These are phyloP conservation scores for Dinocampus coccinellae DNA, from an alignment of 2,888 invertebrate species.

Conservation along the genomic window DNA sequence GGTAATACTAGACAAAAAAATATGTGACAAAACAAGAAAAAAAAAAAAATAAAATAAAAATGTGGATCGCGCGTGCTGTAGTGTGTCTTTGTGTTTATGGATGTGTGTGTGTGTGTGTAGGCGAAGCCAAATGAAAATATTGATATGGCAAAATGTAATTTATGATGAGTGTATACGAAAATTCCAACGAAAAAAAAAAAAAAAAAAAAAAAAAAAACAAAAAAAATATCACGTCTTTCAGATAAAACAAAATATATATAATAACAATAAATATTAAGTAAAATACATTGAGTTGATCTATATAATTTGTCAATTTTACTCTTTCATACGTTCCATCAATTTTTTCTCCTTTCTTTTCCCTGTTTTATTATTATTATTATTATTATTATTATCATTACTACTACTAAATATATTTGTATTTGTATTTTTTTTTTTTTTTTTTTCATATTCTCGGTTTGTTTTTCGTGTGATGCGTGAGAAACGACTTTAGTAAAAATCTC, in stretches of 20 bases:
- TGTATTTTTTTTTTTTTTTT: not conserved
- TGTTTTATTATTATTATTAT: no score
- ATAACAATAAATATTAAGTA: not conserved
- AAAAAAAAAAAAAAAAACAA: not conserved
- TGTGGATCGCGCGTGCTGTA: not conserved
- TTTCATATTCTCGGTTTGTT: not conserved
- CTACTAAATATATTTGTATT: no score
- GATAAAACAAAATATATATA: not conserved
- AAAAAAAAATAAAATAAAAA: not conserved
- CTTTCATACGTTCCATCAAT: not conserved
- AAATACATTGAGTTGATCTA: not conserved
- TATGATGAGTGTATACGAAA: not conserved
- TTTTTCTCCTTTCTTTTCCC: no score
- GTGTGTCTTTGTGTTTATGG: no score
- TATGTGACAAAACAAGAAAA: constrained; percentile 29
- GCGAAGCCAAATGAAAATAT: constrained; percentile 2
- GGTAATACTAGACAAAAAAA: constrained; percentile 35
- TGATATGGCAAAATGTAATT: constrained; percentile 4
- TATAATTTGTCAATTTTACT: not conserved
- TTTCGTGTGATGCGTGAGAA: not conserved
- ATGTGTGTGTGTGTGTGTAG: not conserved
- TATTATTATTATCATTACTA: no score
- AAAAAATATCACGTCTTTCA: not conserved
- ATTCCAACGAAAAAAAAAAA: not conserved
- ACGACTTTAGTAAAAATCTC: constrained; percentile 1